These are phyloP conservation scores for Sinohyriopsis cumingii DNA, from an alignment of 2,888 invertebrate genomes.

Conservation along the genomic window DNA sequence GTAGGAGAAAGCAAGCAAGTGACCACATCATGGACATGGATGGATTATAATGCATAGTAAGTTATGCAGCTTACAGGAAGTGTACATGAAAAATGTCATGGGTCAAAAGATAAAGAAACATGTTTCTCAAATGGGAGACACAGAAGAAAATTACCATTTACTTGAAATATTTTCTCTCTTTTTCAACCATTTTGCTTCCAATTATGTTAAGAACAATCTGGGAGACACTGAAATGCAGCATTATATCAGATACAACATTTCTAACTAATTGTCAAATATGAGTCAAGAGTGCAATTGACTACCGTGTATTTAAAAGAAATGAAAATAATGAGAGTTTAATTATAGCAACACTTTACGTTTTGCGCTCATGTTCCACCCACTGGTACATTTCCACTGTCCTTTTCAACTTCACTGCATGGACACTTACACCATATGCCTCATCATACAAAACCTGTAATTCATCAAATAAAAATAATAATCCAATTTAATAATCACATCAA, in stretches of 20 bases:
- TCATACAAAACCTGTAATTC: slow-evolving; percentile 73
- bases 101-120: slow-evolving; percentile 4
- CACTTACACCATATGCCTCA: slow-evolving; percentile 87
- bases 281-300: too few relatives aligned
- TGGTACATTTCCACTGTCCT: slow-evolving; percentile 94
- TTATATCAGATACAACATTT: too few relatives aligned
- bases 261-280: too few relatives aligned
- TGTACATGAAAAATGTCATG: too few relatives aligned
- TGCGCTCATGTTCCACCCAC: slow-evolving; percentile 84
- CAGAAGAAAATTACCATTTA: not conserved
- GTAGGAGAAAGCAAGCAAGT: too few relatives aligned
- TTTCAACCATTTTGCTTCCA: not conserved
- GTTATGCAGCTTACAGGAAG: too few relatives aligned
- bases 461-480: slow-evolving; percentile 2
- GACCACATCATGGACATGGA: too few relatives aligned
- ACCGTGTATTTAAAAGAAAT: too few relatives aligned
- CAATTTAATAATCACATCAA: too few relatives aligned
- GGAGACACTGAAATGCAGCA: too few relatives aligned
- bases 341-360: slow-evolving; percentile 38
- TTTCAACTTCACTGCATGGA: slow-evolving; percentile 87
- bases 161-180: not conserved
- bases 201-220: not conserved
- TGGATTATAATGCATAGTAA: too few relatives aligned
- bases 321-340: too few relatives aligned
- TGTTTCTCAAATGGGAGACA: not conserved